Evolutionary conservation across 2,888 invertebrate genomes (phyloP), one percentile per base, ranked within the genome.

Genomic region (Stratiomys singularior): DNA sequence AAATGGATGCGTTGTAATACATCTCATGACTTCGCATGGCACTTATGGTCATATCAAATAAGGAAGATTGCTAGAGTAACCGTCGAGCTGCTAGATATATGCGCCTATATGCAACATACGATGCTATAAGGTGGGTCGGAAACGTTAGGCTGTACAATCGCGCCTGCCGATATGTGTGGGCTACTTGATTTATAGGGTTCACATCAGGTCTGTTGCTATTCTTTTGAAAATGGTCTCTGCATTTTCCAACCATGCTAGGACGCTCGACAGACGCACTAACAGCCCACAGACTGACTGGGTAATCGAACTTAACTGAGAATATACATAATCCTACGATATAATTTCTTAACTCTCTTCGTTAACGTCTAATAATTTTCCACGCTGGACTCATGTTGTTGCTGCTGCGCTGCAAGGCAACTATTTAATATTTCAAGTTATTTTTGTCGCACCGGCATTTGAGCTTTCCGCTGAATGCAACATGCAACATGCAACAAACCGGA

Each of bases 161-260:
- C 52, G 52, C 4, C 3, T 37, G 9, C 63, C 15, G 3, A 27
- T 63, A 27, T 27, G 66, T 66, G 66, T 66, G 66, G 66, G 66
- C 66, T 15, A 37, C 66, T 66, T 66, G 66, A 66, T 66, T 66
- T 66, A 66, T 66, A 66, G 18, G 66, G 4, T 66, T 37, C 37
- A n/a, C 66, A 66, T 37, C 27, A 66, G 37, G n/a, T n/a, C n/a
- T n/a, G n/a, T n/a, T n/a, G 30, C 37, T 66, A 37, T 37, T 66
- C 27, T 37, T 37, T 18, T 1, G 11, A 27, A 27, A 9, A 66
- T 66, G 37, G 28, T 63, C 13, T 27, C 28, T 63, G 13, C 15
- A 28, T 63, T 13, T 52, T 18, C 15, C 52, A 52, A 4, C 52
- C 15, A 52, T 52, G 52, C 52, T n/a, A 3, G 18, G 4, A 52